Conservation (phyloP, 2,888 invertebrate genomes). For the Carpatolechia fugitivella region DNA sequence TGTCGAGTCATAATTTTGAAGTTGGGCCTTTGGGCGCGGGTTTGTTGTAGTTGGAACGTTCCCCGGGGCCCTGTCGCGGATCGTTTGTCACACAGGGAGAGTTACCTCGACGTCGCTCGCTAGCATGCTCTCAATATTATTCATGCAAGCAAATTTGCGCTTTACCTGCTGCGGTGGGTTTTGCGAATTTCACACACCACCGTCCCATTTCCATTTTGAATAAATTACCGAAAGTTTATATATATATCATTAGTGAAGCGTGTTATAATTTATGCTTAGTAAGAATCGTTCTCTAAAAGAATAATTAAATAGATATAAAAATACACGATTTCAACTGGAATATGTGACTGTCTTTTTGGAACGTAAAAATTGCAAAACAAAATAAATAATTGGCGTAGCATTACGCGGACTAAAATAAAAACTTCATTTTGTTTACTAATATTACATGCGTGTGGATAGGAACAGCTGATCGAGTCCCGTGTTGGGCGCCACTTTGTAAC, state of each 20-base stretch:
- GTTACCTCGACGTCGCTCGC: neutral
- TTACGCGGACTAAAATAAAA: no score
- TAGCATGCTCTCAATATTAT: slow-evolving; percentile 6
- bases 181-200: neutral
- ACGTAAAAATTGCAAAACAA: no score
- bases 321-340: no score
- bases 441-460: no score
- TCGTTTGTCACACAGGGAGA: slow-evolving; percentile 3
- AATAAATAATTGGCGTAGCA: no score
- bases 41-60: slow-evolving; percentile 3
- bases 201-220: neutral
- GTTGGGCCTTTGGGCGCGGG: neutral
- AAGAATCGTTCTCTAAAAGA: no score
- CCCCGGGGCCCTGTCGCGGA: slow-evolving; percentile 6
- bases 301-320: no score
- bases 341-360: no score
- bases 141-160: slow-evolving; percentile 6
- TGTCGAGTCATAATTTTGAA: neutral
- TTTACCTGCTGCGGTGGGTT: neutral
- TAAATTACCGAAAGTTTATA: slow-evolving; percentile 24
- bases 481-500: neutral
- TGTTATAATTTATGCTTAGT: slow-evolving; percentile 12
- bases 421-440: no score
- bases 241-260: slow-evolving; percentile 30
- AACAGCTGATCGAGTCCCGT: neutral